Base-by-base conservation (phyloP, 2,888 invertebrate species). In the Pherbina coryleti region DNA sequence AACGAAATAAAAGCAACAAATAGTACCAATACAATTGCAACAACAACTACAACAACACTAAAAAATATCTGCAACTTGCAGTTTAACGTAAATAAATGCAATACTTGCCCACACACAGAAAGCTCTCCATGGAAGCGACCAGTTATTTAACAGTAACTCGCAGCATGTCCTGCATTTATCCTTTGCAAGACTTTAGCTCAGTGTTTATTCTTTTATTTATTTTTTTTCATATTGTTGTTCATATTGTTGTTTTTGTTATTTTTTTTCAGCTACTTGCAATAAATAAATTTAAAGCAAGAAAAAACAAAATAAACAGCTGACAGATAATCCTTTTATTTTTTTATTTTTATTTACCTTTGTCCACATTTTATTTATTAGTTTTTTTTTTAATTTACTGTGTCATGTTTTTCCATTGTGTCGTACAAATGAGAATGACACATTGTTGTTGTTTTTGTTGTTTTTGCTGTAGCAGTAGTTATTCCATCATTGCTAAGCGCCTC, bases 61-160 rank as follows among this genome's bases (percentile, higher is more conserved):
- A 66, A 31, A 66, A 66, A 31, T 28, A 62, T 17, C 22, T 22
- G 55, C 22, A 19, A 37, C 64, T 31, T 22, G 60, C 2, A 62
- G 14, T 62, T n/a, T 31, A 28, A 34, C 64, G 64, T 34, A 64
- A 34, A 17, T 44, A 67, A 67, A 67, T n/a, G 67, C 19, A 44
- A 44, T 49, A 67, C 37, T 67, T 25, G 37, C 3, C 44, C 44
- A 44, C 44, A 44, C 44, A 44, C 44, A 44, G 22, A 22, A 3
- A 44, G 8, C 49, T 37, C 9, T 66, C 5, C 14, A 11, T 44
- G 4, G 22, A 67, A 19, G 7, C 11, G 11, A 44, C 4, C 22
- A 19, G 44, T 67, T 8, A 19, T 37, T 44, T 67, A 67, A 67
- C n/a, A 28, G 31, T n/a, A 66, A 34, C 34, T 44, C 44, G 44